Base-by-base conservation (phyloP, 2,113 vertebrate genomes). In the Procavia capensis region DNA sequence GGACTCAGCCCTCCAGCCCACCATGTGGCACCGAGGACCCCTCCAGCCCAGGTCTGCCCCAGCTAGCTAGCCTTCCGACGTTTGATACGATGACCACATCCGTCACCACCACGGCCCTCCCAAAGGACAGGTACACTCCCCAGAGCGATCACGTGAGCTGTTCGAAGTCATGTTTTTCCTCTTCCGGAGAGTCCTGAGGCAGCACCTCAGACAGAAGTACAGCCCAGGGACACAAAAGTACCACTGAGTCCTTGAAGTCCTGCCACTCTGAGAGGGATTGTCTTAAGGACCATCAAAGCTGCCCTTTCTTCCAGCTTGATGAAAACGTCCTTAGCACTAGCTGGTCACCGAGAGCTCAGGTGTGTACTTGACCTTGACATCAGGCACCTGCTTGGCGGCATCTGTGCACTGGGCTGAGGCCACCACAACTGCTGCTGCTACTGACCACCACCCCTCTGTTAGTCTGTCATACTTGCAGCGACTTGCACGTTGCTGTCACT, bases 61-160 rank as follows among this genome's bases (percentile, higher is more conserved):
- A 61, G 25, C 80, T 82, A 74, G 82, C 82, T 80, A 90, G 72
- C 57, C 90, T 86, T 78, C 50, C 81, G 81, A 70, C 90, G 88
- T 90, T 96, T 61, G 57, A 27, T 31, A 68, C 63, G 87, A 96
- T 31, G 93, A 72, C 91, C 87, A 84, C 86, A 17, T 31, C 66
- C 88, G 95, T 85, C 92, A 97, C 88, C 87, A 57, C 50, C 78
- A 5, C 20, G 54, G 34, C 61, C 0, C 0, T 0, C 8, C 39
- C 75, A 59, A 89, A 85, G 94, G 70, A 25, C 24, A 41, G 75
- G 61, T 68, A 57, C 31, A 34, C 70, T 94, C 47, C 95, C 94
- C 91, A 57, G 92, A 97, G 95, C 95, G 93, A 70, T 16, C 57
- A 59, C 19, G 57, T 59, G 57, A 34, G 36, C 9, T 45, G 25